A percentile compares a stretch with the other conserved stretches of the same genome.
Conservation (phyloP, 2,797 vertebrate species). For the Thunnus albacares region DNA sequence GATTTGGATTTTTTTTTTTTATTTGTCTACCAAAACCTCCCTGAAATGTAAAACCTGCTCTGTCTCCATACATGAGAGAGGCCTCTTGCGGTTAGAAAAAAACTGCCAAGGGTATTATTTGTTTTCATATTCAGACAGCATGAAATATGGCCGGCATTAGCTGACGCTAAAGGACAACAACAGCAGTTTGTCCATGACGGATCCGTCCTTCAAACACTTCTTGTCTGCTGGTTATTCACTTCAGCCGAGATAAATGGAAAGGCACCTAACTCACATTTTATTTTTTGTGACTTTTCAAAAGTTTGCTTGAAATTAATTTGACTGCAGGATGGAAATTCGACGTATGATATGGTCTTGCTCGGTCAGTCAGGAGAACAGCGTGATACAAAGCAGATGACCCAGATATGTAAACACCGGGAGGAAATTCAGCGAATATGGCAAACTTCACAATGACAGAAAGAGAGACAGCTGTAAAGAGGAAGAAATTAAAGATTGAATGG, state of each 20-base stretch:
- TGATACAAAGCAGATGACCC: slow-evolving; percentile 40
- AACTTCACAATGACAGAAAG: slow-evolving; percentile 18
- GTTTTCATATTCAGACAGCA: slow-evolving; percentile 65
- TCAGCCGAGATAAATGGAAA: slow-evolving; percentile 18
- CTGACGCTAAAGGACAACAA: slow-evolving; percentile 53
- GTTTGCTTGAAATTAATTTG: slow-evolving; percentile 26
- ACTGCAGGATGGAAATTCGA: slow-evolving; percentile 38
- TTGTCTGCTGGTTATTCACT: slow-evolving; percentile 15
- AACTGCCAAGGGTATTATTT: slow-evolving; percentile 41
- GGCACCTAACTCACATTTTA: slow-evolving; percentile 23
- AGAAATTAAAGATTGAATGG: not conserved
- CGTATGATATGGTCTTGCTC: slow-evolving; percentile 5
- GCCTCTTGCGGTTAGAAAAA: slow-evolving; percentile 12
- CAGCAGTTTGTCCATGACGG: slow-evolving; percentile 44
- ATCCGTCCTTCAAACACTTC: slow-evolving; percentile 48
- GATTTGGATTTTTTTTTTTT: slow-evolving; percentile 41
- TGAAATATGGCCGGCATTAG: slow-evolving; percentile 61
- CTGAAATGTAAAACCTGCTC: slow-evolving; percentile 49
- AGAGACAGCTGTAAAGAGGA: not conserved
- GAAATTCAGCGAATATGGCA: not conserved
- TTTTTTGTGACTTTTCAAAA: slow-evolving; percentile 38
- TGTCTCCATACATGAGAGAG: slow-evolving; percentile 6
- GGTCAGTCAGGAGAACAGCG: not conserved
- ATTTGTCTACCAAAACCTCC: slow-evolving; percentile 25
- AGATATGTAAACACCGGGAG: slow-evolving; percentile 39